Evolutionary conservation across 2,888 invertebrate genomes (phyloP).

Genomic region (Chirona hameri): DNA sequence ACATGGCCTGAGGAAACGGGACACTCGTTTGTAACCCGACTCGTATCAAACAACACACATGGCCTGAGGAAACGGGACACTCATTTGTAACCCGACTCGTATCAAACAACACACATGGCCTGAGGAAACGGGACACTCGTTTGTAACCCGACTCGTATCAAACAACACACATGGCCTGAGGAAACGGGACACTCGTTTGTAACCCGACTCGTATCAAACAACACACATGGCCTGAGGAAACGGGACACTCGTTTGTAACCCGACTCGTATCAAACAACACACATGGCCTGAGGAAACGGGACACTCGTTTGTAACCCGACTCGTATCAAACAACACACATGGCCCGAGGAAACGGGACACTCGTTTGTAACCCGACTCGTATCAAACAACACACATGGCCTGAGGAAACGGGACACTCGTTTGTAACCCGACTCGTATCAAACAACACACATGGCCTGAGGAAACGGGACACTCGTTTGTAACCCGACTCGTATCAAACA

Average conservation of each 20-base stretch:
- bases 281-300: neutral
- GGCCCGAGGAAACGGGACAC: neutral
- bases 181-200: neutral
- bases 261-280: neutral
- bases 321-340: neutral
- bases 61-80: neutral
- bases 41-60: neutral
- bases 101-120: neutral
- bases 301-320: neutral
- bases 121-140: neutral
- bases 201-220: neutral
- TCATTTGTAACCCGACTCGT: neutral
- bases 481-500: neutral
- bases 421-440: neutral
- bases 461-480: neutral
- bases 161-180: neutral
- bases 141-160: neutral
- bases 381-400: neutral
- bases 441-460: neutral
- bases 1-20: neutral
- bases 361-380: neutral
- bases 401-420: neutral
- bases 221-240: neutral
- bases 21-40: neutral
- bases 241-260: neutral